Evolutionary conservation across 2,113 vertebrate species (phyloP), one percentile per base, ranked within the genome.

Genomic region (Todiramphus chloris): DNA sequence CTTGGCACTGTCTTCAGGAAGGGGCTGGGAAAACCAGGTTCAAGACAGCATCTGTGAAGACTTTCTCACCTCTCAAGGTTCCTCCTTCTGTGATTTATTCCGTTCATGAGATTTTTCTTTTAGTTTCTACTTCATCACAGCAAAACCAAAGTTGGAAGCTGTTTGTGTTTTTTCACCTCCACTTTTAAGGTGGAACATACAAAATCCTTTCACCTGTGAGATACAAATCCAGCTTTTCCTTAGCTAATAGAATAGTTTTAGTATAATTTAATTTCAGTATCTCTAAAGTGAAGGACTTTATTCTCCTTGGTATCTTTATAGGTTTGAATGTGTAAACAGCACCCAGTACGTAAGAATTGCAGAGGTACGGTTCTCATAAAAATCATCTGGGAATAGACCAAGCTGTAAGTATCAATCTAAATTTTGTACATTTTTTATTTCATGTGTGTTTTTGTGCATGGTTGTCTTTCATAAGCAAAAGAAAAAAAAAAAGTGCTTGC

Each of bases 361-460:
- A 58, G n/a, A 72, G 27, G 6, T 14, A 44, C n/a, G 25, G 2
- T 39, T 79, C 33, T 59, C 43, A 60, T 9, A 9, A 60, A 21
- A 53, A 41, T 85, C 37, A 44, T 21, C 20, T 27, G 27, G 3
- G 8, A 72, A 55, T 41, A 58, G 21, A 48, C 1, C 3, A 37
- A 24, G 2, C 9, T 67, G 24, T 23, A 89, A 70, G 3, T 27
- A 70, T 46, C 28, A 31, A 10, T 51, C 9, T 51, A 68, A 63
- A 75, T 76, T 83, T 58, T 91, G 4, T 63, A 7, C 11, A 23
- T 72, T 44, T 14, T 2, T 16, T n/a, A 6, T 44, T 83, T 83
- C 5, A 2, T 48, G 9, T 46, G 5, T 63, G 5, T 28, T 84
- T 41, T 3, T 3, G 0, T 20, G 15, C 4, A 14, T 14, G 9